Evolutionary conservation across 2,888 invertebrate genomes (phyloP), one percentile per base, ranked within the genome.

Genomic region (Protophormia terraenovae): DNA sequence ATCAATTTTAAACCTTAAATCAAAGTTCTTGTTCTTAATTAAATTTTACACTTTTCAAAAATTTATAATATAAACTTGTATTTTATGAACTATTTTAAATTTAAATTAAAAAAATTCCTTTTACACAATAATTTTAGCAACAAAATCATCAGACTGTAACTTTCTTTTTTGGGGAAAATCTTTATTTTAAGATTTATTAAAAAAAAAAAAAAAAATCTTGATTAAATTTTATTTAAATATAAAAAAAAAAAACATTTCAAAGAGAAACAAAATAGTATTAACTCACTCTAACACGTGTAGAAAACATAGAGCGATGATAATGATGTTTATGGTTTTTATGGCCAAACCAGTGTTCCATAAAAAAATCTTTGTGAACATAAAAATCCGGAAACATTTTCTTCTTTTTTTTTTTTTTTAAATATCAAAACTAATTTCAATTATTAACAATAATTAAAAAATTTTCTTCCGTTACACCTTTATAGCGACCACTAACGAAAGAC

Each of bases 331-430:
- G 76, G n/a, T 85, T 85, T 69, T 16, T 73, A 27, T 60, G 82
- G 12, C 85, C 85, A 45, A 83, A 78, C 82, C 82, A 85, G 12
- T 83, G 82, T 35, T 85, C 85, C 53, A 85, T 69, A 10, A 83
- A 85, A 24, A 85, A 85, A 35, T 85, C 83, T 79, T 85, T 85
- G 64, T 85, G 85, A 16, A 85, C 78, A 79, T 79, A 85, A 72
- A 85, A 85, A 71, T 85, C 85, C 29, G 85, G 85, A 85, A 85
- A 85, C 85, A 85, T 85, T 81, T 81, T 22, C n/a, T n/a, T n/a
- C n/a, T n/a, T n/a, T n/a, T 12, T 22, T 35, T 16, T 50, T 50
- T 8, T 29, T 32, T 32, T 32, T 29, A n/a, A 8, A 27, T 32
- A n/a, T n/a, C n/a, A n/a, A n/a, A n/a, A n/a, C n/a, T n/a, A n/a